Evolutionary conservation across 2,797 vertebrate genomes (phyloP), one percentile per base, ranked within the genome.

Genomic region (Cyprinella venusta): DNA sequence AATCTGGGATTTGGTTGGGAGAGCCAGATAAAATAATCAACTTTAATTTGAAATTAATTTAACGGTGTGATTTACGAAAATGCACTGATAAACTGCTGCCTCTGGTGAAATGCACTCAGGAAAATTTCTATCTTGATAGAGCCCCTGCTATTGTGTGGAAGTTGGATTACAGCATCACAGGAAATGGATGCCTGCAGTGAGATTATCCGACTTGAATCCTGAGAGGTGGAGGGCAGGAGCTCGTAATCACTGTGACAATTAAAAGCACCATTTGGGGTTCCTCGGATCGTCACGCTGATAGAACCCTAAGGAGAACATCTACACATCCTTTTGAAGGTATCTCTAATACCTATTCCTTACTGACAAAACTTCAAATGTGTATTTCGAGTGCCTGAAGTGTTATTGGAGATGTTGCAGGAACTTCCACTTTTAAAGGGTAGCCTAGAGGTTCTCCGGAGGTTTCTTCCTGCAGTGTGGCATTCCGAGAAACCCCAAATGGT

Each of bases 31-130:
- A 63, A 36, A 76, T 68, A 72, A 84, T 68, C 48, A 70, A 8
- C 26, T 15, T 50, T 80, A 13, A 54, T 65, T 48, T 68, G n/a
- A 76, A 84, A 82, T 87, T 81, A 82, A 87, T 81, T 87, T 70
- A 68, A 79, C 18, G 7, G 50, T 24, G 76, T 48, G 52, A 81
- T 79, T 65, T 48, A 56, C 19, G 18, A 33, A 65, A 85, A 67
- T 76, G 36, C 13, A 19, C 24, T 65, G 67, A 65, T 79, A 33
- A 42, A 68, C 13, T 33, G 19, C 26, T 30, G 26, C 80, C 75
- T 79, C 50, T 61, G 18, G 76, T 64, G n/a, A 59, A 56, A 79
- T 36, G 63, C 69, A 54, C 65, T 78, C 65, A 63, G 42, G 54
- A 72, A 74, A 45, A n/a, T 19, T 8, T 36, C 4, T 40, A 54